phyloP scores from a whole-genome alignment of 2,797 vertebrate genomes.

The Poeciliopsis gracilis region DNA sequence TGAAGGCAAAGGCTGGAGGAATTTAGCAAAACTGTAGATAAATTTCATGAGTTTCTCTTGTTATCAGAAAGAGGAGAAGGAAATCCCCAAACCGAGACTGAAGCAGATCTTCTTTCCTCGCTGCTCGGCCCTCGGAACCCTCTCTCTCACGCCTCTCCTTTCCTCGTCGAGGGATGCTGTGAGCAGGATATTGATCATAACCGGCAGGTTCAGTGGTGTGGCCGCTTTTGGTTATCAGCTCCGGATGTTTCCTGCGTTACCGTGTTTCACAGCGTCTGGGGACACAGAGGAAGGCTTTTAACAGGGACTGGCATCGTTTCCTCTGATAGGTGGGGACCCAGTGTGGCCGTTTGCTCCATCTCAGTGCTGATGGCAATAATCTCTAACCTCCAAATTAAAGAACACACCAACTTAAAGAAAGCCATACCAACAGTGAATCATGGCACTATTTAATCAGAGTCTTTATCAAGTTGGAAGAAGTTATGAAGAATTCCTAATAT shows the following conservation, averaged over 20 bases:
- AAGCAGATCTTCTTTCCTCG: constrained; percentile 24
- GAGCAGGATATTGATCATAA: constrained; percentile 52
- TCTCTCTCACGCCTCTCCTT: constrained; percentile 45
- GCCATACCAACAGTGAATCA: neutral
- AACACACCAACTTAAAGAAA: neutral
- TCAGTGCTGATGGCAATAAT: neutral
- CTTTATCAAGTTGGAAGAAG: neutral
- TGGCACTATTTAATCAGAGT: neutral
- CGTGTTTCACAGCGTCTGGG: constrained; percentile 35
- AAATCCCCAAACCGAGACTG: constrained; percentile 37
- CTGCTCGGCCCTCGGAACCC: constrained; percentile 6
- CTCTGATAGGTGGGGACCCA: constrained; percentile 53
- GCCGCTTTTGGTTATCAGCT: constrained; percentile 51
- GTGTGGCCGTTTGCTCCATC: constrained; percentile 7
- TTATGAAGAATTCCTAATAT: neutral
- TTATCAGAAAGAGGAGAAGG: constrained; percentile 45
- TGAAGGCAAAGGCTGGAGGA: neutral
- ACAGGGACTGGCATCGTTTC: constrained; percentile 41
- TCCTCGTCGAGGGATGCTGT: constrained; percentile 33
- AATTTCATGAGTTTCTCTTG: constrained; percentile 1
- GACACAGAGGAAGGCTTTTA: constrained; percentile 54
- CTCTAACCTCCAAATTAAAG: no score
- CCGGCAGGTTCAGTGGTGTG: constrained; percentile 46
- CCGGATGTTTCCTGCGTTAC: constrained; percentile 63
- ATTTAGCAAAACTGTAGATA: constrained; percentile 3